A percentile compares a stretch with the other conserved stretches of the same genome.
Conservation (phyloP, 2,888 invertebrate species). For the Mechanitis mazaeus region DNA sequence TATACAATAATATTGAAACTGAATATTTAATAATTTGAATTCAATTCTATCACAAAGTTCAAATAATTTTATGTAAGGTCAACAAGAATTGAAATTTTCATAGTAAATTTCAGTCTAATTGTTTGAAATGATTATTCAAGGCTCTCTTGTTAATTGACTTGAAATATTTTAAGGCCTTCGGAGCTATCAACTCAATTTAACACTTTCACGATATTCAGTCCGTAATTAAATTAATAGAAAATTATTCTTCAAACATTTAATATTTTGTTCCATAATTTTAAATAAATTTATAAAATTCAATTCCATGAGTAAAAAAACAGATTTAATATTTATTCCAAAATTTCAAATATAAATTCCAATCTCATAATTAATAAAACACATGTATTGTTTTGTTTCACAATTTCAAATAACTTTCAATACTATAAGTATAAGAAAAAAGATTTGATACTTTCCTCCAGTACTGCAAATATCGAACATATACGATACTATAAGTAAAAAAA, state of each 20-base stretch:
- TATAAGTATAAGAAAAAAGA: too few relatives aligned
- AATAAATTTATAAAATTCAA: too few relatives aligned
- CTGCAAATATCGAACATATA: too few relatives aligned
- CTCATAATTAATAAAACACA: background rate
- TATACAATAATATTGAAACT: too few relatives aligned
- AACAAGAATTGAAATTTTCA: background rate
- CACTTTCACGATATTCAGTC: background rate
- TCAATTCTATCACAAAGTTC: background rate
- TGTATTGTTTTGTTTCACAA: too few relatives aligned
- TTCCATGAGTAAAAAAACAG: too few relatives aligned
- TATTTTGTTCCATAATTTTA: background rate
- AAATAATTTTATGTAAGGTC: background rate
- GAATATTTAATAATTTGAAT: too few relatives aligned
- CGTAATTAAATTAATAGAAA: background rate
- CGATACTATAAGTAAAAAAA: too few relatives aligned
- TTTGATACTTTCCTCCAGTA: too few relatives aligned
- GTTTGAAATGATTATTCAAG: slow-evolving; percentile 16
- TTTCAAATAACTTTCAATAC: too few relatives aligned
- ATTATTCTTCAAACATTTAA: background rate
- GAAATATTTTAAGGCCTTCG: slow-evolving; percentile 15
- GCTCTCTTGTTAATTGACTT: slow-evolving; percentile 18
- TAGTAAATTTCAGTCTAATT: slow-evolving; percentile 8
- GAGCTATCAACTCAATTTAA: slow-evolving; percentile 15
- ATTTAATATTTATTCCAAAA: slow-evolving; percentile 7
- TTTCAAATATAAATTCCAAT: background rate